These are phyloP conservation scores for Ochotona curzoniae DNA, from an alignment of 2,113 vertebrate genomes.

Conservation along the genomic window DNA sequence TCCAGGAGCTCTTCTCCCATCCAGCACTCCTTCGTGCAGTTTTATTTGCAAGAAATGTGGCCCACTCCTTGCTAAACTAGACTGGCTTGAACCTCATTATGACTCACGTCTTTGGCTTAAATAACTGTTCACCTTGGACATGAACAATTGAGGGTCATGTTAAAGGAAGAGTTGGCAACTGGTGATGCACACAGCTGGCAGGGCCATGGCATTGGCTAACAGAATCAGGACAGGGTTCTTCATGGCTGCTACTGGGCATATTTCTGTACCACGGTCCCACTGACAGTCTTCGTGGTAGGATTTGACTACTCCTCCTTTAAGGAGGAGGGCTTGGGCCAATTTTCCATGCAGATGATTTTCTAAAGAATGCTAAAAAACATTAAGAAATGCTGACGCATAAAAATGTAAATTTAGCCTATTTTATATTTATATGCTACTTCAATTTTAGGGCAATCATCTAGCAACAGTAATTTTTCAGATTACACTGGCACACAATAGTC, in stretches of 20 bases:
- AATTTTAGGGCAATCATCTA: conserved; percentile 1
- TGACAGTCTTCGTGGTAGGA: not conserved
- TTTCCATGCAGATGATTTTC: not conserved
- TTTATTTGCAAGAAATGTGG: not conserved
- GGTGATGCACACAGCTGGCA: not conserved
- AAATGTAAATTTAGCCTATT: conserved; percentile 37
- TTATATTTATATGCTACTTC: conserved; percentile 2
- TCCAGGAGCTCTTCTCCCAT: not conserved
- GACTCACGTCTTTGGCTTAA: not conserved
- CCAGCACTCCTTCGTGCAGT: too few species aligned
- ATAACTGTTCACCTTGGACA: not conserved
- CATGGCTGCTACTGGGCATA: not conserved
- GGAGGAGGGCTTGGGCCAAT: not conserved
- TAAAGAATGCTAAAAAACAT: not conserved
- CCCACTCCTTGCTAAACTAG: not conserved
- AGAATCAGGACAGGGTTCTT: not conserved
- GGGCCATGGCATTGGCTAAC: not conserved
- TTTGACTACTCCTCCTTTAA: not conserved
- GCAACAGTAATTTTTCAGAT: conserved; percentile 41
- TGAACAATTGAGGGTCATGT: not conserved
- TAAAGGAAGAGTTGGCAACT: too few species aligned
- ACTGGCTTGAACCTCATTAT: not conserved
- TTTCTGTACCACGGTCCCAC: not conserved
- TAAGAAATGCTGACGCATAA: conserved; percentile 1
- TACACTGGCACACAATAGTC: not conserved